Evolutionary conservation across 2,888 invertebrate genomes (phyloP), one percentile per base, ranked within the genome.

Genomic region (Eurytoma californica): DNA sequence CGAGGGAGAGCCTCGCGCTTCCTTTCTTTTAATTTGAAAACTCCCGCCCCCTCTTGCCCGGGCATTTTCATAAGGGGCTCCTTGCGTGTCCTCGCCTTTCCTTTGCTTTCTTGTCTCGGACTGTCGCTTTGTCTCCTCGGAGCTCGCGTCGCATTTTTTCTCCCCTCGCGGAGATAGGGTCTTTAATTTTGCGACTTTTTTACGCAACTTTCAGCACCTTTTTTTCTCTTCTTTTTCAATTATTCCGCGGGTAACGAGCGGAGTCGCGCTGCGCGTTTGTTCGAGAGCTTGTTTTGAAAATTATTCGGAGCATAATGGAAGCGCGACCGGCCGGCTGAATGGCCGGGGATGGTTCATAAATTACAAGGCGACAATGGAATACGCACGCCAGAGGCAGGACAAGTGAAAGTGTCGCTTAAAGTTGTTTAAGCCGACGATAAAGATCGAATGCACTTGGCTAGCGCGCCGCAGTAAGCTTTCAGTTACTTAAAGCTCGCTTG

Each of bases 21-120:
- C 55, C 75, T 69, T 39, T 39, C 70, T 80, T 77, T 80, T 77
- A 77, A 80, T 80, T 77, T 77, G 67, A 73, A 73, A 74, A 72
- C 58, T 55, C 68, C 47, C 39, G 18, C 7, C 16, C 65, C 47
- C 55, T 24, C 16, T 53, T 55, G 57, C 57, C 58, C 70, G 51
- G 75, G 67, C 67, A 61, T 72, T 75, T 74, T 72, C 68, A 68
- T 70, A 70, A 65, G 70, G 65, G 73, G 24, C 55, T n/a, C 13
- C 58, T 69, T 51, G 24, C 14, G 51, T 14, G 28, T 47, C n/a
- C 51, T 65, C 49, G n/a, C 51, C 51, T 20, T 72, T 28, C 53
- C 47, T 30, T 60, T 13, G 4, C 24, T 28, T 12, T 30, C 28
- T 24, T 47, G 24, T 49, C 49, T 9, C 60, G 24, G 47, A 18